A percentile compares a stretch with the other conserved stretches of the same genome.
Evolutionary conservation across 2,113 vertebrate genomes (phyloP).

Genomic region (Lathamus discolor): DNA sequence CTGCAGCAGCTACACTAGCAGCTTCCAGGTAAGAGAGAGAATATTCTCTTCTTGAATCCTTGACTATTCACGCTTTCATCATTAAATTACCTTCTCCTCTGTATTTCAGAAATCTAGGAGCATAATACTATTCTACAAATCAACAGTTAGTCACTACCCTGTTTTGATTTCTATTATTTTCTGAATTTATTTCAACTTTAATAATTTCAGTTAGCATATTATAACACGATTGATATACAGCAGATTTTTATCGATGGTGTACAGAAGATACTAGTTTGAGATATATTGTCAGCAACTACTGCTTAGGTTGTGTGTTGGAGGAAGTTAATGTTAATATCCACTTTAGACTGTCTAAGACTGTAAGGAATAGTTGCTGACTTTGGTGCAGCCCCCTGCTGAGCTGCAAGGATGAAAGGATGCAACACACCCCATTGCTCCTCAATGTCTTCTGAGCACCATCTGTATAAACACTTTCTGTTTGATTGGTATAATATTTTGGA

Average conservation of each 20-base stretch:
- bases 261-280: neutral
- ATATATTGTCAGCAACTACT: neutral
- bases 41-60: neutral
- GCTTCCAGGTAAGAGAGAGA: neutral
- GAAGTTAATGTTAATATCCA: neutral
- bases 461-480: neutral
- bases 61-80: neutral
- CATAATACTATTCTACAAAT: neutral
- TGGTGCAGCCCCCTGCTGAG: neutral
- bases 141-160: neutral
- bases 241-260: neutral
- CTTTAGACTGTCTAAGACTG: neutral
- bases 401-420: neutral
- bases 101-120: neutral
- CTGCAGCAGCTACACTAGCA: neutral
- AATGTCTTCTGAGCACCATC: neutral
- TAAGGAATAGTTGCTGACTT: neutral
- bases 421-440: fast-evolving
- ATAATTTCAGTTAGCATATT: neutral
- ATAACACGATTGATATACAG: neutral
- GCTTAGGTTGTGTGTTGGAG: neutral
- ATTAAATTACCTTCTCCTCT: neutral
- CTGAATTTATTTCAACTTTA: neutral
- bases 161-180: neutral
- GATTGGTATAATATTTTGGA: neutral